Evolutionary conservation across 2,113 vertebrate genomes (phyloP).

Genomic region (Xiphophorus hellerii): DNA sequence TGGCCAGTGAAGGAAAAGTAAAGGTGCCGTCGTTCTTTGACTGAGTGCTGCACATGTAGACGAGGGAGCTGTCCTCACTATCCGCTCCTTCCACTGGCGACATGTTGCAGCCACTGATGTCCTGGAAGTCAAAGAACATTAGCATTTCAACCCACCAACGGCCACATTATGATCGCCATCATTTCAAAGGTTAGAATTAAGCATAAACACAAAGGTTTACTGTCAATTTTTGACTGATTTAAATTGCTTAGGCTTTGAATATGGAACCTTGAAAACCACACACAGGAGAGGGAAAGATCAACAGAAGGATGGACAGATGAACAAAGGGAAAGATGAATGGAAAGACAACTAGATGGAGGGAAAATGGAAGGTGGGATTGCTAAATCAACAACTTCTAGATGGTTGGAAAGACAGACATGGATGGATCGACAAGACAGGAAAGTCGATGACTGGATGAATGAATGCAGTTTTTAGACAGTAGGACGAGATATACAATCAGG

Average conservation of each 20-base stretch:
- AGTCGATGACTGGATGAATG: neutral
- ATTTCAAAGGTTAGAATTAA: neutral
- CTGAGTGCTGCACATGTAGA: constrained; percentile 88
- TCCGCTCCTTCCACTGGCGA: constrained; percentile 88
- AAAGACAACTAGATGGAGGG: neutral
- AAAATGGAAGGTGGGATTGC: too few relatives aligned
- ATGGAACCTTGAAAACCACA: neutral
- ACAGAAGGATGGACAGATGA: neutral
- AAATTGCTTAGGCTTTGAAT: too few relatives aligned
- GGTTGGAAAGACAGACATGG: too few relatives aligned
- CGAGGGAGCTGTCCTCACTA: constrained; percentile 80
- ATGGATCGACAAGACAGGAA: too few relatives aligned
- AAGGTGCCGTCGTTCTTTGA: constrained; percentile 93
- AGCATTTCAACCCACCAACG: neutral
- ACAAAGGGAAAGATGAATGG: neutral
- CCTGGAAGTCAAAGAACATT: constrained; percentile 69
- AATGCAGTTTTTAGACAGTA: neutral
- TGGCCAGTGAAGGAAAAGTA: constrained; percentile 89
- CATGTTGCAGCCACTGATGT: constrained; percentile 86
- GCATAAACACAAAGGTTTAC: neutral
- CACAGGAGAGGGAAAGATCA: neutral
- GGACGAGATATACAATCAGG: too few relatives aligned
- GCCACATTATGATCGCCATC: too few relatives aligned
- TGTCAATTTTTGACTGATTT: neutral
- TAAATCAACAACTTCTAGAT: too few relatives aligned